Conservation (phyloP, 2,888 invertebrate species). For the Pharmacophagus antenor region DNA sequence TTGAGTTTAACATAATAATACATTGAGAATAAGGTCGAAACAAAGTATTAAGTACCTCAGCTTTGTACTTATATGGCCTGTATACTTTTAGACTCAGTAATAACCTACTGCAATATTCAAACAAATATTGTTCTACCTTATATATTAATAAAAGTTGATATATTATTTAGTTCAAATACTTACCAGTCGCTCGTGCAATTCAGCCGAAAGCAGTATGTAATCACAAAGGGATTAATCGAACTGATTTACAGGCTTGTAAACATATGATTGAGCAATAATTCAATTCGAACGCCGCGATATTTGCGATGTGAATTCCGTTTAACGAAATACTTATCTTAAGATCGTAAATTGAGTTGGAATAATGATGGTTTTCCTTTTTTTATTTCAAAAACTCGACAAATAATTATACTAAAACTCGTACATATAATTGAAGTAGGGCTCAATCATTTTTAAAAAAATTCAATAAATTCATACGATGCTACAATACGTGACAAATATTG, state of each 20-base stretch:
- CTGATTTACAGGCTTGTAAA: constrained; percentile 32
- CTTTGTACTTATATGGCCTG: neutral
- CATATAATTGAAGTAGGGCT: neutral
- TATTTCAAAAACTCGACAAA: neutral
- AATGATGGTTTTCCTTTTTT: neutral
- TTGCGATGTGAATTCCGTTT: constrained; percentile 25
- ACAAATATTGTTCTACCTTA: neutral
- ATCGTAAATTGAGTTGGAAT: constrained; percentile 3
- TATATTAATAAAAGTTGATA: constrained; percentile 2
- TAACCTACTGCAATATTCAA: neutral
- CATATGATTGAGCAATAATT: constrained; percentile 34
- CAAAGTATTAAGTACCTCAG: constrained; percentile 1
- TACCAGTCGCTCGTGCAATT: constrained; percentile 6
- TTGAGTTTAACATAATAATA: constrained; percentile 6
- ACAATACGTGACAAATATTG: too few relatives aligned
- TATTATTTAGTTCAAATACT: constrained; percentile 11
- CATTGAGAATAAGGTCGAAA: neutral
- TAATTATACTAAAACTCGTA: neutral
- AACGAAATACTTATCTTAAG: constrained; percentile 24
- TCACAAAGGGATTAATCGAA: constrained; percentile 35
- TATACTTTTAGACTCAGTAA: neutral
- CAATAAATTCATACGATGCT: too few relatives aligned
- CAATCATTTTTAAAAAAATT: neutral
- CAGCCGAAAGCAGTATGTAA: constrained; percentile 22
- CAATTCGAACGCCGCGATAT: constrained; percentile 28